Conservation (phyloP, 1,140 invertebrate genomes). For the Dendrolimus kikuchii region DNA sequence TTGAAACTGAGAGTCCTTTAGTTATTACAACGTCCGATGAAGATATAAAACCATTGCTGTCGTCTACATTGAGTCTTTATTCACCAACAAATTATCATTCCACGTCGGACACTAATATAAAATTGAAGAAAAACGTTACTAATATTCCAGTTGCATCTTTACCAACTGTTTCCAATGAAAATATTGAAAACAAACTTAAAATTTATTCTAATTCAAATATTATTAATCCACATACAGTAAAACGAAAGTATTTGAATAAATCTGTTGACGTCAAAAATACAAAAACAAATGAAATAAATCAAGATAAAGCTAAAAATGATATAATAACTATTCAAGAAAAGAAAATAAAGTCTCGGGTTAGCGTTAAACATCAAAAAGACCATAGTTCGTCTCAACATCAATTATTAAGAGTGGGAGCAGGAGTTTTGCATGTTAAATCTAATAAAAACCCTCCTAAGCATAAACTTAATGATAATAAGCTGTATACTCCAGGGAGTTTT, state of each 20-base stretch:
- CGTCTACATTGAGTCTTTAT: constrained; percentile 25
- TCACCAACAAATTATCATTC: constrained; percentile 16
- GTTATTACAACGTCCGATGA: constrained; percentile 22
- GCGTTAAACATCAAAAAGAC: constrained; percentile 1
- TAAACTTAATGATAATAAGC: constrained; percentile 1
- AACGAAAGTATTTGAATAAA: too few relatives aligned
- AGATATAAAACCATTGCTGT: constrained; percentile 35
- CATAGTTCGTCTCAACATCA: constrained; percentile 21
- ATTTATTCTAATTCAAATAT: too few relatives aligned
- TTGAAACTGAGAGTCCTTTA: constrained; percentile 26
- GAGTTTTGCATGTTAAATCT: constrained; percentile 22
- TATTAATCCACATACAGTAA: too few relatives aligned
- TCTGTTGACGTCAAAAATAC: background rate
- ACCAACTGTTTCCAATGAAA: constrained; percentile 12
- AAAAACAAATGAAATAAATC: background rate
- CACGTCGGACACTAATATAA: constrained; percentile 20
- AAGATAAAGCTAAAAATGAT: background rate
- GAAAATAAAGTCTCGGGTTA: background rate
- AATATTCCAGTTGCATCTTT: constrained; percentile 7
- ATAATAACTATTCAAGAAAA: constrained; percentile 1
- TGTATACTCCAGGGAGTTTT: constrained; percentile 22
- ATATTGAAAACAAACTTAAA: constrained; percentile 1
- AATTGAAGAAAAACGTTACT: constrained; percentile 4
- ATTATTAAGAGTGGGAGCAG: constrained; percentile 22
- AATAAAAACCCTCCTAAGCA: constrained; percentile 8